A percentile compares a stretch with the other conserved stretches of the same genome.
Evolutionary conservation across 2,113 vertebrate species (phyloP).

Genomic region (sheep (Ovis aries)): DNA sequence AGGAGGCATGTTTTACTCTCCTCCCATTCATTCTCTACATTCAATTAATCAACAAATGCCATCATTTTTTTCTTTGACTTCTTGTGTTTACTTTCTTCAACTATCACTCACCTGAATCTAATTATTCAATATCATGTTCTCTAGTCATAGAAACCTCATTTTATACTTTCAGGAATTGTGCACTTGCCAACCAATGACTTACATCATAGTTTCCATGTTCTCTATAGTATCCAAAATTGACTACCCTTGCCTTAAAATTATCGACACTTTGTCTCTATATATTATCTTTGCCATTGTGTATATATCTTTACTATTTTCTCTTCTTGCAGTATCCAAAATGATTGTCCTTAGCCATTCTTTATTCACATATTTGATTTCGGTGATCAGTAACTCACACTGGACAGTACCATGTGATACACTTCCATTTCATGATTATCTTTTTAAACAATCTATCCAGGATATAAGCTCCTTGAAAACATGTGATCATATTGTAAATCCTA

Average conservation of each 20-base stretch:
- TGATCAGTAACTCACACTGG: not conserved
- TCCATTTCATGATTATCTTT: not conserved
- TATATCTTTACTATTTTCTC: not conserved
- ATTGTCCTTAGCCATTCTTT: not conserved
- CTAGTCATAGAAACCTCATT: not conserved
- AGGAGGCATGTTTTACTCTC: not conserved
- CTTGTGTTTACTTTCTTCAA: not conserved
- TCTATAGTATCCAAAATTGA: not conserved
- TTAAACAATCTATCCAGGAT: not conserved
- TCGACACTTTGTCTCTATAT: not conserved
- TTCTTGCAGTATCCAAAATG: not conserved
- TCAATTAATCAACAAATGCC: not conserved
- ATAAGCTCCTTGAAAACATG: not conserved
- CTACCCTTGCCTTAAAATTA: not conserved
- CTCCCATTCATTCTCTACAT: not conserved
- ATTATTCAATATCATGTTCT: not conserved
- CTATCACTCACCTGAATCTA: not conserved
- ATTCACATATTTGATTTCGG: not conserved
- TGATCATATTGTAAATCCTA: not conserved
- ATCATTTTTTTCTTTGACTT: not conserved
- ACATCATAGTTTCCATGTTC: not conserved
- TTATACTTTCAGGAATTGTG: not conserved
- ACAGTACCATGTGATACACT: not conserved
- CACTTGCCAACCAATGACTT: not conserved
- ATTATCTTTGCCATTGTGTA: not conserved